Evolutionary conservation across 2,888 invertebrate genomes (phyloP), one percentile per base, ranked within the genome.

Genomic region (Keiferia lycopersicella): DNA sequence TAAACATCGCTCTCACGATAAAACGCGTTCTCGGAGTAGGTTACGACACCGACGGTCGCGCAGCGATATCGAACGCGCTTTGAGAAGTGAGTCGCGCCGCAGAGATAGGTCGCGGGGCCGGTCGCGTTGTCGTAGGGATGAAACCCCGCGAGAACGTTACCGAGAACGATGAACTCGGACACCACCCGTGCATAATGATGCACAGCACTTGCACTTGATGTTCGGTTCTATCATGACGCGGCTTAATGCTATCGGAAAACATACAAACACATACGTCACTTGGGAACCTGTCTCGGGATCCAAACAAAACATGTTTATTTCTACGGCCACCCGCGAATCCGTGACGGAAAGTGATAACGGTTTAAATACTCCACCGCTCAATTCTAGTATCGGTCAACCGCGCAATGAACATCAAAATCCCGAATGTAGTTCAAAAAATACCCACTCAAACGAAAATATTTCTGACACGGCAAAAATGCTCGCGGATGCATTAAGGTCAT

Each of bases 31-130:
- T 8, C 41, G 41, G n/a, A 34, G 34, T 34, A 34, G 34, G 34
- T 41, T n/a, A n/a, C 41, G 41, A 41, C 41, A 41, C 41, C 41
- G 41, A n/a, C 41, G 41, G 12, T 41, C 41, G n/a, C 41, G 41
- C 8, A 41, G 41, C 8, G 41, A 41, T 41, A 3, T n/a, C n/a
- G 14, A 41, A 41, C 41, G 41, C n/a, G 41, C 41, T n/a, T 41
- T 3, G 2, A 12, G 41, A 41, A 41, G 8, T n/a, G 2, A 1
- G 1, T 41, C 41, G 41, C 41, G 41, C 11, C 14, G 8, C 41
- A 50, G 50, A 8, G 18, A 50, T n/a, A 34, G 58, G n/a, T 60
- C 60, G 14, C 60, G 45, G 8, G 26, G 60, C 14, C 20, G 60
- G 22, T 18, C 41, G 12, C 60, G 60, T 22, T 45, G n/a, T 22